Percentiles rank a stretch among this genome's conserved stretches.
phyloP scores from a whole-genome alignment of 1,140 invertebrate species.

The Trichonephila clavata region DNA sequence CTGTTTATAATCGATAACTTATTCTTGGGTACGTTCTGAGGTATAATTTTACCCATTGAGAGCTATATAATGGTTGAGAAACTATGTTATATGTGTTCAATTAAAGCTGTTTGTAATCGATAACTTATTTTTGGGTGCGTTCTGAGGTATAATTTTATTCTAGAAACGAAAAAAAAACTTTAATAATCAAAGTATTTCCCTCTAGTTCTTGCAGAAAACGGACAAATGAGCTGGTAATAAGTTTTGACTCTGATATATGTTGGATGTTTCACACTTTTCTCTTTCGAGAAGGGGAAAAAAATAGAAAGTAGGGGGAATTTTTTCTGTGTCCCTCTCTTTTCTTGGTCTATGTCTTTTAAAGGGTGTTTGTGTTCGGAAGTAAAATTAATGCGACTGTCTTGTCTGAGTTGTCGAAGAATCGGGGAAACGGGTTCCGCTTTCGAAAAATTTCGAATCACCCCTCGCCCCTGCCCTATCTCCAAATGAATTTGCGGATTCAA shows the following conservation, averaged over 20 bases:
- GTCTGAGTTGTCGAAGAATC: conserved; percentile 43
- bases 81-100: no score
- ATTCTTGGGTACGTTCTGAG: no score
- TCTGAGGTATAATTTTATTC: no score
- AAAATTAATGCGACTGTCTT: conserved; percentile 67
- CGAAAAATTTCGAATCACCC: conserved; percentile 40
- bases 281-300: no score
- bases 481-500: conserved; percentile 68
- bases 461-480: background rate
- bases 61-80: no score
- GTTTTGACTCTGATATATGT: background rate
- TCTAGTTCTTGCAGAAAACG: no score
- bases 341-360: background rate
- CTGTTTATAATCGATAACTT: no score
- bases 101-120: no score
- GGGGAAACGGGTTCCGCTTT: background rate
- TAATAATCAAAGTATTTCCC: no score
- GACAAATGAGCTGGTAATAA: background rate
- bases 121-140: no score
- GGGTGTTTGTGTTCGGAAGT: conserved; percentile 45
- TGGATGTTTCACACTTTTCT: background rate
- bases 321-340: background rate
- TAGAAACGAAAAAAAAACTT: no score
- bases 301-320: background rate
- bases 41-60: no score